Evolutionary conservation across 2,888 invertebrate species (phyloP).

Genomic region (Leucophenga montana): DNA sequence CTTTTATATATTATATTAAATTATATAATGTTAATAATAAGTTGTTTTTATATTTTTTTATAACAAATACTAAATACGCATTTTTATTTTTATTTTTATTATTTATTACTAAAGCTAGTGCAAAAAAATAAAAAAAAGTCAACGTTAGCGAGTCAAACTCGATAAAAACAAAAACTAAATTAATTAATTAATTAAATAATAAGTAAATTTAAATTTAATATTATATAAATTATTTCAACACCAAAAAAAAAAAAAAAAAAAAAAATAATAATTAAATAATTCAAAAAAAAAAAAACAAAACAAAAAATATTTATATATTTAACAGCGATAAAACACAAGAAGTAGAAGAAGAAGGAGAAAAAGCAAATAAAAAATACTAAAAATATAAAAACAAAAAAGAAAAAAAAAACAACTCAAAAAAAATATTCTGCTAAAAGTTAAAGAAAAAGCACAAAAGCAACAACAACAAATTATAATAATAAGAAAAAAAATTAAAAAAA

Average conservation of each 20-base stretch:
- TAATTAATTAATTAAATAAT: conserved; percentile 31
- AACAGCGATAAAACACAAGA: conserved; percentile 31
- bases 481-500: conserved; percentile 22
- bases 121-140: conserved; percentile 37
- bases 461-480: too few species aligned
- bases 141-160: conserved; percentile 33
- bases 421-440: not conserved
- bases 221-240: conserved; percentile 10
- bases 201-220: conserved; percentile 35
- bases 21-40: too few species aligned
- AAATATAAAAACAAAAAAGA: conserved; percentile 18
- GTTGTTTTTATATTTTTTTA: too few species aligned
- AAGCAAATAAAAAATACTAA: conserved; percentile 6
- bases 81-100: not conserved
- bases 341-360: not conserved
- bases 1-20: too few species aligned
- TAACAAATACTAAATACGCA: too few species aligned
- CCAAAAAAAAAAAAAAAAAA: conserved; percentile 31
- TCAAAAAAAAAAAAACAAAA: not conserved
- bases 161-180: conserved; percentile 21
- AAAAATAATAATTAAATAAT: conserved; percentile 31
- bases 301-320: conserved; percentile 25
- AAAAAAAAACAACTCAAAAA: conserved; percentile 10
- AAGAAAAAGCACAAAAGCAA: too few species aligned
- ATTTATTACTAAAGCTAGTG: conserved; percentile 37